phyloP scores from a whole-genome alignment of 2,113 vertebrate genomes.

The Dasyurus viverrinus region DNA sequence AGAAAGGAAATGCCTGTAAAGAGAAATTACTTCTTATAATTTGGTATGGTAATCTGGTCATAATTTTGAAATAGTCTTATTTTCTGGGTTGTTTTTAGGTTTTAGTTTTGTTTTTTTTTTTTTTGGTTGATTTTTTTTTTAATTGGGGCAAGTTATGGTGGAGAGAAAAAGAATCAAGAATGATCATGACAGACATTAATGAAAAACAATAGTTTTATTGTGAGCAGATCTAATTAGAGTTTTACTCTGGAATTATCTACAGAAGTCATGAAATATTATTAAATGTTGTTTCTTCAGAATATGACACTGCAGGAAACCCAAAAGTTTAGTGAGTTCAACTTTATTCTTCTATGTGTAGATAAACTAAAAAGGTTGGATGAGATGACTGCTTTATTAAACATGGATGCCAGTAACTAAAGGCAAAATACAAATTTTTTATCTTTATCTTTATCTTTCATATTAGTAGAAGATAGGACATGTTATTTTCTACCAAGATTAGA shows the following conservation, averaged over 20 bases:
- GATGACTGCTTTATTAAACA: neutral
- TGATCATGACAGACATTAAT: neutral
- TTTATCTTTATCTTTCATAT: neutral
- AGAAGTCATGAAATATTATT: constrained; percentile 44
- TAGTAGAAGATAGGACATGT: neutral
- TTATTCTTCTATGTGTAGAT: neutral
- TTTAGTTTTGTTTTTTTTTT: too few relatives aligned
- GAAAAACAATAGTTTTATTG: neutral
- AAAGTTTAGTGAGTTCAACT: neutral
- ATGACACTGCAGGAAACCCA: constrained; percentile 40
- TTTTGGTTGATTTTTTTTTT: too few relatives aligned
- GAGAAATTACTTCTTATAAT: constrained; percentile 75
- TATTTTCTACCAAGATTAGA: constrained; percentile 45
- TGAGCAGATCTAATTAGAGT: constrained; percentile 61
- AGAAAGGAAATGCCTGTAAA: constrained; percentile 67
- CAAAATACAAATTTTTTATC: neutral
- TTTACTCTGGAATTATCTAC: constrained; percentile 68
- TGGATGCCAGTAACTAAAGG: neutral
- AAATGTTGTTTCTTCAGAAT: neutral
- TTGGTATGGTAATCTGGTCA: constrained; percentile 35
- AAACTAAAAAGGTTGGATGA: neutral
- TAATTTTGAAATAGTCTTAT: constrained; percentile 75
- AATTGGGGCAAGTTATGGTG: neutral
- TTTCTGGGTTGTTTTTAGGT: constrained; percentile 30
- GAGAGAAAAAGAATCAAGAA: neutral